Base-by-base conservation (phyloP, 2,113 vertebrate species). In the Gymnarchus niloticus region DNA sequence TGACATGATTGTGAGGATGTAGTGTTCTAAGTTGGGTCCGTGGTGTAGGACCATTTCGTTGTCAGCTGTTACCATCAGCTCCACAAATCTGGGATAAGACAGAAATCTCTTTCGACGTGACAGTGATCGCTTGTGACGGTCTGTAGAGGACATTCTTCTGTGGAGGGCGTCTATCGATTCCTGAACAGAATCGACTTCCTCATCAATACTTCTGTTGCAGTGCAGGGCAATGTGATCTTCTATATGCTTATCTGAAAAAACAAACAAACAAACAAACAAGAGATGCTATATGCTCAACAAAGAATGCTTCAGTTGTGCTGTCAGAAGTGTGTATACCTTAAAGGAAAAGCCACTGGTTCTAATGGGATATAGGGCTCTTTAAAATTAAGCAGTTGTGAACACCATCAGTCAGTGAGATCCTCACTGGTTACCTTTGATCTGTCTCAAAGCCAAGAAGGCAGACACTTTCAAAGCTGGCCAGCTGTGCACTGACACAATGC, bases 41-140 rank as follows among this genome's bases (percentile, higher is more conserved):
- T 99, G 98, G 88, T 98, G 95, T 46, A 46, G 95, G 85, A 93
- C 94, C 98, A 99, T 98, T 93, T 98, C 98, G 85, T 91, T 91
- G 3, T 99, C 98, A 0, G 97, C 97, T 10, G 97, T 97, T 89
- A 99, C 96, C 98, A 99, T 99, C 85, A 99, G 95, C 90, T 99
- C 98, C 33, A 99, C 97, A 0, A 98, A 98, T 93, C 98, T 96
- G n/a, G 97, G 98, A 88, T 99, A 98, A 10, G 98, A 99, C 88
- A 98, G 94, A 90, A 99, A 99, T 10, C 98, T 96, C 88, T 97
- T 99, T 88, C 87, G 96, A 87, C 98, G 94, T 90, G 92, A 94
- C 87, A 89, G 95, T 84, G 87, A 77, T 89, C 52, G 89, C 78
- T 85, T 83, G 51, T 87, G 89, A 9, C 88, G 59, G 87, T 76